Base-by-base conservation (phyloP, 1,140 invertebrate genomes). In the Ostrea denselamellosa region DNA sequence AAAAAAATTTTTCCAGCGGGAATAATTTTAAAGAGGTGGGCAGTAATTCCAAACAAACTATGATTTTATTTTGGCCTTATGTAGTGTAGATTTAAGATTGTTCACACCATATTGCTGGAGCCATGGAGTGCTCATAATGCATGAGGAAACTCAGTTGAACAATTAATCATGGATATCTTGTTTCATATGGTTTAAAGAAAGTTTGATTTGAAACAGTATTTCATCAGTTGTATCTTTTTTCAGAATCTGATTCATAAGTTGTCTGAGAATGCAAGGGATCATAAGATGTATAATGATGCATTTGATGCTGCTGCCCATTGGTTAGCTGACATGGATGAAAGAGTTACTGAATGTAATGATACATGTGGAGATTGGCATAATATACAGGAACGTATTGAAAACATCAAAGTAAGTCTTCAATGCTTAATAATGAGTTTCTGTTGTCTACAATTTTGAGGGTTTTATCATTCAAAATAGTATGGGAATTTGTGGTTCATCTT, bases 231-330 rank as follows among this genome's bases (percentile, higher is more conserved):
- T 65, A 85, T 12, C 10, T 62, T 28, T 54, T 44, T 51, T 58
- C 90, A 94, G 93, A 91, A 87, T 44, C 90, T 91, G 85, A 88
- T 93, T 1, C 81, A 98, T 90, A 97, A 97, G 90, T 94, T 99
- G 7, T 97, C 98, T 93, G 93, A 94, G 87, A 91, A 92, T 89
- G 92, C 92, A 10, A 85, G 91, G 82, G 94, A 94, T 87, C 93
- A 94, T 68, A 91, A 92, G 87, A 90, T 87, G 54, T 94, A 94
- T 85, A 92, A 93, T 85, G 90, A 92, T 54, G 91, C 92, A 0
- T 92, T 93, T 81, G 91, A 92, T 56, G 89, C 87, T 28, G 92
- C 92, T 53, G 90, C 90, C 28, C 90, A 92, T 58, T 94, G 94
- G 94, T 71, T 94, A 52, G 90, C 91, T 22, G 52, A 68, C 51